Percentiles rank a stretch among this genome's conserved stretches.
Evolutionary conservation across 2,113 vertebrate genomes (phyloP).

Genomic region (Cathartes aura): DNA sequence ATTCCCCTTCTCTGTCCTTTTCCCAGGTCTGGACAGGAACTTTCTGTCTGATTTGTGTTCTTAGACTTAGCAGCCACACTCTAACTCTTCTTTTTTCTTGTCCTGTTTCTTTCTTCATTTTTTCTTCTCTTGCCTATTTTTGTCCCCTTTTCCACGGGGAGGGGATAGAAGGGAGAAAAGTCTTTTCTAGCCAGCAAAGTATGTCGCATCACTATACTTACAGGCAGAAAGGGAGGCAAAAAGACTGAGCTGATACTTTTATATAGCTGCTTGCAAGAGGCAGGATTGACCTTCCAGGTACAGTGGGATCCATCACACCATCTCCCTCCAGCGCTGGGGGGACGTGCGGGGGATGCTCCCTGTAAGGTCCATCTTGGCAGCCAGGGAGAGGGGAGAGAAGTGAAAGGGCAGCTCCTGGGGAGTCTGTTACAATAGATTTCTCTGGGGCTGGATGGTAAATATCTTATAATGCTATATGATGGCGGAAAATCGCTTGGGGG

Average conservation of each 20-base stretch:
- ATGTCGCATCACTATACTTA: background rate
- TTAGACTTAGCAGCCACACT: background rate
- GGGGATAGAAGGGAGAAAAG: background rate
- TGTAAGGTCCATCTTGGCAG: background rate
- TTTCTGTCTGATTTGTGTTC: background rate
- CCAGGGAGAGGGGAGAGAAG: background rate
- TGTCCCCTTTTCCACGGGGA: accelerated
- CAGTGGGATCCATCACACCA: background rate
- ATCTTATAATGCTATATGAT: background rate
- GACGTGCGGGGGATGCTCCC: accelerated
- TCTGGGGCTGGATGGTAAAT: background rate
- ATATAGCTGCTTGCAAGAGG: background rate
- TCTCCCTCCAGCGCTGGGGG: background rate
- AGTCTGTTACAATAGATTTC: background rate
- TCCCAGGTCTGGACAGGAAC: background rate
- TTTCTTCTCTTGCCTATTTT: background rate
- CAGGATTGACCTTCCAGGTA: accelerated
- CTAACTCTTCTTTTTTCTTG: background rate
- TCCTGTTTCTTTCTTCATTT: background rate
- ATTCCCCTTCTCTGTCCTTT: background rate
- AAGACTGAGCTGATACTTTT: background rate
- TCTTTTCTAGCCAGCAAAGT: background rate
- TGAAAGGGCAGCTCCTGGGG: background rate
- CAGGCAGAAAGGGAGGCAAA: background rate
- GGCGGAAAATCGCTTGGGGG: background rate